These are phyloP conservation scores for Sylvicola cinctus DNA, from an alignment of 2,888 invertebrate genomes.

Conservation along the genomic window DNA sequence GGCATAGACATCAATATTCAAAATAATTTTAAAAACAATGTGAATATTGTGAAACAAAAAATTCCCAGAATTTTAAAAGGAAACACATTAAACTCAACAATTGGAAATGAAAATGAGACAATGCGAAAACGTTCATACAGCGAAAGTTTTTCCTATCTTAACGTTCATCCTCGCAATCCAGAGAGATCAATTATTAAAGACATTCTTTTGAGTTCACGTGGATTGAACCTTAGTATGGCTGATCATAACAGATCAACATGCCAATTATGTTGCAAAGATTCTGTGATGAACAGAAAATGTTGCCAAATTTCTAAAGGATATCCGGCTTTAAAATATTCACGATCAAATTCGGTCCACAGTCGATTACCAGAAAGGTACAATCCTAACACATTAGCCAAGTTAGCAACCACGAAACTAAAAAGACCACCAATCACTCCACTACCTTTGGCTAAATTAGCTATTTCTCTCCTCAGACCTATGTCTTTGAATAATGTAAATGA, in stretches of 20 bases:
- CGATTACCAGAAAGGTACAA: slow-evolving; percentile 32
- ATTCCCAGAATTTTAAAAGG: no score
- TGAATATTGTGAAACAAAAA: no score
- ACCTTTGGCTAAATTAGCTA: slow-evolving; percentile 15
- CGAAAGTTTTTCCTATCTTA: slow-evolving; percentile 34
- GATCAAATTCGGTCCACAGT: slow-evolving; percentile 37
- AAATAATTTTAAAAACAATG: no score
- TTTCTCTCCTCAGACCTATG: slow-evolving; percentile 20
- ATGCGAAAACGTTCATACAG: slow-evolving; percentile 35
- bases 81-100: no score
- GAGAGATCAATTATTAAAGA: slow-evolving; percentile 57
- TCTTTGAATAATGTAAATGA: background rate
- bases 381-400: slow-evolving; percentile 14
- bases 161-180: slow-evolving; percentile 40
- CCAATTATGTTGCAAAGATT: slow-evolving; percentile 52
- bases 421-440: background rate
- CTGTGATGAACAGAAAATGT: slow-evolving; percentile 58
- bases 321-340: slow-evolving; percentile 28
- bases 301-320: slow-evolving; percentile 17
- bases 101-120: slow-evolving; percentile 19
- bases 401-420: slow-evolving; percentile 5
- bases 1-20: no score
- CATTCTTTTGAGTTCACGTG: slow-evolving; percentile 47
- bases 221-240: slow-evolving; percentile 25
- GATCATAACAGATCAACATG: slow-evolving; percentile 45